phyloP scores from a whole-genome alignment of 2,888 invertebrate species.

The Rhaphigaster nebulosa region DNA sequence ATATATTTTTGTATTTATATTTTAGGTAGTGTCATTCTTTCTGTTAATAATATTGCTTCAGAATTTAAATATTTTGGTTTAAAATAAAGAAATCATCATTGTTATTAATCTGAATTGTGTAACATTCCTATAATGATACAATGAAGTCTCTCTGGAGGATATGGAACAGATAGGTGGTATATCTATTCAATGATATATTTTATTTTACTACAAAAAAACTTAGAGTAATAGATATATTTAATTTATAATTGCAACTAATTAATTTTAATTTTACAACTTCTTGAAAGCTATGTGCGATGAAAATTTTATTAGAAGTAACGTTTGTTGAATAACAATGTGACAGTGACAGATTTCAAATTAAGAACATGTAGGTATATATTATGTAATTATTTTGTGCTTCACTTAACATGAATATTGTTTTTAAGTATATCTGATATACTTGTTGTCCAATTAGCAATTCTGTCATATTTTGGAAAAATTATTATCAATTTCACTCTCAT shows the following conservation, averaged over 20 bases:
- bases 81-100: not conserved
- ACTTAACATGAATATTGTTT: not conserved
- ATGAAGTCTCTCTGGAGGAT: not conserved
- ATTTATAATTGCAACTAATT: not conserved
- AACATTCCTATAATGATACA: not conserved
- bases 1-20: not conserved
- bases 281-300: not conserved
- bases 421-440: not conserved
- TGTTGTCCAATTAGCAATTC: not conserved
- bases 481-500: not conserved
- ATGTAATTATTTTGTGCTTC: not conserved
- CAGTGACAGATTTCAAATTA: not conserved
- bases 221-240: not conserved
- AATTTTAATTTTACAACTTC: not conserved
- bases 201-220: not conserved
- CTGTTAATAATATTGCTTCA: not conserved
- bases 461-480: not conserved
- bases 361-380: not conserved
- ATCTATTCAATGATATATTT: not conserved
- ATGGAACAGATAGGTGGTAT: not conserved
- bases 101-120: not conserved
- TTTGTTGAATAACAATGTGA: not conserved
- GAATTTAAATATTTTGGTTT: not conserved
- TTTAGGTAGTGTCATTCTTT: not conserved
- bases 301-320: not conserved